Base-by-base conservation (phyloP, 2,888 invertebrate species). In the Brachyptera putata region DNA sequence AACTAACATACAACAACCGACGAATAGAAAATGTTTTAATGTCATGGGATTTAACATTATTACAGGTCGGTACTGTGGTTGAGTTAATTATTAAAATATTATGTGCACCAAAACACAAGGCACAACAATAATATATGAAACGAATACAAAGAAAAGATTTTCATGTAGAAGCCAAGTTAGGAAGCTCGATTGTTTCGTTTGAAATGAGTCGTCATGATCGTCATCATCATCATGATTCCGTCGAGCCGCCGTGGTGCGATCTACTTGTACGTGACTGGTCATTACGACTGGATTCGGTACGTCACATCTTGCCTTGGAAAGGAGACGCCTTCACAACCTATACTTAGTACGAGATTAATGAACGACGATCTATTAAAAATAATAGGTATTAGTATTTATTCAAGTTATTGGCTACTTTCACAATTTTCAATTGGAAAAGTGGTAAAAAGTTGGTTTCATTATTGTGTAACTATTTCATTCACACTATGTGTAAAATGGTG, bases 41-140 rank as follows among this genome's bases (percentile, higher is more conserved):
- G 49, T 50, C 49, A 50, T 50, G 49, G 26, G 49, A 50, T 50
- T 50, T 50, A 50, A 25, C 49, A 26, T 50, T 50, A 50, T 50
- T 50, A 50, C 24, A 50, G 49, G 49, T 26, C 49, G 49, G 49
- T 16, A 1, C 49, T 26, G 26, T 30, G 30, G 49, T 26, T n/a
- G 25, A 50, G 49, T 50, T 50, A 24, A 50, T 50, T 25, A 50
- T 50, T 50, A 50, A 50, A n/a, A 50, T 41, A 41, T 41, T 16
- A 21, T 41, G 41, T 18, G n/a, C n/a, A n/a, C n/a, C n/a, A n/a
- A n/a, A n/a, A n/a, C n/a, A 41, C 41, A 41, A 21, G 16, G 41
- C 26, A 22, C 25, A 30, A 43, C 41, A 50, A 50, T 49, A 50
- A 21, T n/a, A n/a, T 53, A 36, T 34, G 53, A 53, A 34, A 36